Percentiles rank a stretch among this genome's conserved stretches.
Evolutionary conservation across 2,113 vertebrate species (phyloP).

Genomic region (Crotalus horridus): DNA sequence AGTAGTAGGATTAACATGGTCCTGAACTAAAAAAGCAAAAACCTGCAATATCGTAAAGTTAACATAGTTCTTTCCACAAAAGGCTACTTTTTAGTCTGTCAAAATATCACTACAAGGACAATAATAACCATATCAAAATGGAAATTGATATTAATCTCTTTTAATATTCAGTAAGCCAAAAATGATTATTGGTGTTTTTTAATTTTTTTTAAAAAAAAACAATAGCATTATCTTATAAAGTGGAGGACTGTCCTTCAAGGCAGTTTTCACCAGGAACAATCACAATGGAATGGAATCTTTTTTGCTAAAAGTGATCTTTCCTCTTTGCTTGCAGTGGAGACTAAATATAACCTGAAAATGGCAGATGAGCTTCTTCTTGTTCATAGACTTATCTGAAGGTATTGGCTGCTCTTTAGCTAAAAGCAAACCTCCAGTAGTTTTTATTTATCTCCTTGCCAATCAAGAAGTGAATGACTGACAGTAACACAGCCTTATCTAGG

Average conservation of each 20-base stretch:
- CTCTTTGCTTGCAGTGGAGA: not conserved
- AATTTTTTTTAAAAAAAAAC: not conserved
- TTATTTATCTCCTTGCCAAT: constrained; percentile 73
- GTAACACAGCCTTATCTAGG: constrained; percentile 65
- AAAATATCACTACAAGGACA: constrained; percentile 27
- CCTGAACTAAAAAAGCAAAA: not conserved
- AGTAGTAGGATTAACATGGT: not conserved
- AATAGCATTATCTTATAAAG: not conserved
- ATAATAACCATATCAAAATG: constrained; percentile 16
- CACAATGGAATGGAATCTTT: constrained; percentile 36
- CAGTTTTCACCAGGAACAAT: constrained; percentile 11
- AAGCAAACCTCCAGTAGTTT: constrained; percentile 67
- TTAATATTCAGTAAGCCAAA: constrained; percentile 28
- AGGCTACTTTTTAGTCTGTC: constrained; percentile 11
- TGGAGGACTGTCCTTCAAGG: not conserved
- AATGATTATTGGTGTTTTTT: not conserved
- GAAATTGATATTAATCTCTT: constrained; percentile 26
- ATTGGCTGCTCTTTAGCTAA: constrained; percentile 61
- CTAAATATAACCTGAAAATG: constrained; percentile 34
- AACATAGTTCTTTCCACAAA: not conserved
- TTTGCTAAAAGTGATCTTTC: constrained; percentile 35
- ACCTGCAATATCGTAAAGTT: not conserved
- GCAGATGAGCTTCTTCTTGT: constrained; percentile 50
- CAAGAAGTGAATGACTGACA: constrained; percentile 71
- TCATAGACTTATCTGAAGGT: constrained; percentile 53